phyloP scores from a whole-genome alignment of 2,797 vertebrate species.

The Notolabrus celidotus region DNA sequence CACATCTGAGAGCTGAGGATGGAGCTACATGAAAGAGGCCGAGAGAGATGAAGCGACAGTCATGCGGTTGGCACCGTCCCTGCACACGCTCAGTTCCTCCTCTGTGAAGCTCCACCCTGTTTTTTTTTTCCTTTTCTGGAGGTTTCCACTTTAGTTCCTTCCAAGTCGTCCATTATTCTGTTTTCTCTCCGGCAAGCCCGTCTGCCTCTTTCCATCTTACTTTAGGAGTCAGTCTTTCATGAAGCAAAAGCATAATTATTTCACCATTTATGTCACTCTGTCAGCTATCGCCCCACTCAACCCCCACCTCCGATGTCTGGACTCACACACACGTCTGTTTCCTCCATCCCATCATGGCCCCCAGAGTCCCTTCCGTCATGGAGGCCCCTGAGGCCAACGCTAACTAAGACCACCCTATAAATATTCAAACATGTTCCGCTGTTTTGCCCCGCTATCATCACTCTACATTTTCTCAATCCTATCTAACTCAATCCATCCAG shows the following conservation, averaged over 20 bases:
- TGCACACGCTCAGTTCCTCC: slow-evolving; percentile 42
- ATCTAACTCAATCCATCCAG: slow-evolving; percentile 73
- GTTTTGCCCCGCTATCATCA: slow-evolving; percentile 76
- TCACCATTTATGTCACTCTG: slow-evolving; percentile 76
- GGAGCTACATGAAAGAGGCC: slow-evolving; percentile 76
- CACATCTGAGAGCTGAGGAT: slow-evolving; percentile 78
- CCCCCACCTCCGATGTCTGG: slow-evolving; percentile 24
- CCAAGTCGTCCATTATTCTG: slow-evolving; percentile 57
- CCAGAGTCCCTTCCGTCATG: slow-evolving; percentile 66
- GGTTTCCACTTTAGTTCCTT: slow-evolving; percentile 54
- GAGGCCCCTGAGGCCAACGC: slow-evolving; percentile 64
- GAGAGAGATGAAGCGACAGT: slow-evolving; percentile 67
- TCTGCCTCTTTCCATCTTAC: slow-evolving; percentile 51
- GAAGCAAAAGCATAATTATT: slow-evolving; percentile 76
- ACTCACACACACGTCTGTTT: slow-evolving; percentile 28
- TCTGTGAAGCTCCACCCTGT: slow-evolving; percentile 28
- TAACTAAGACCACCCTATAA: slow-evolving; percentile 80
- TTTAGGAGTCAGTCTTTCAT: slow-evolving; percentile 64
- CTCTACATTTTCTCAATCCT: slow-evolving; percentile 71
- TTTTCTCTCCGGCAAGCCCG: slow-evolving; percentile 55
- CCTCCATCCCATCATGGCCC: slow-evolving; percentile 64
- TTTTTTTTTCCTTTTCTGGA: slow-evolving; percentile 31
- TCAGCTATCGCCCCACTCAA: slow-evolving; percentile 38
- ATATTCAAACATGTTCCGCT: slow-evolving; percentile 82
- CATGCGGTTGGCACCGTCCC: slow-evolving; percentile 67